phyloP scores from a whole-genome alignment of 2,797 vertebrate species.

The Furcifer pardalis region DNA sequence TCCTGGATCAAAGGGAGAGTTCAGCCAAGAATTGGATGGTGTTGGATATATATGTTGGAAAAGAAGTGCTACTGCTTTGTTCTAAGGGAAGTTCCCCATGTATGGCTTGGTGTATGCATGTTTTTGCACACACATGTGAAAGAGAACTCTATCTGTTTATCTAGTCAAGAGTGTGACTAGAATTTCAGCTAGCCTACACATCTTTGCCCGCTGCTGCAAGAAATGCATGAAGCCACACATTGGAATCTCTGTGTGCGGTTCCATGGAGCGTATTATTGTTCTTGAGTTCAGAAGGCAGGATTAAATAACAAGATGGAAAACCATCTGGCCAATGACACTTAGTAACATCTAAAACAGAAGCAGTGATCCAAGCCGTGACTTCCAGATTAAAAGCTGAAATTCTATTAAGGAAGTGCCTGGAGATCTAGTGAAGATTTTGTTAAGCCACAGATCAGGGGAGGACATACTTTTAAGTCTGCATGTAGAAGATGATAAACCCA shows the following conservation, averaged over 20 bases:
- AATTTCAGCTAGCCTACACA: no score
- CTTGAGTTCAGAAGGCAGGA: not conserved
- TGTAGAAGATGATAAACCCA: not conserved
- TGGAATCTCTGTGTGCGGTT: no score
- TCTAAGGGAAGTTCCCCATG: not conserved
- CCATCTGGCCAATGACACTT: not conserved
- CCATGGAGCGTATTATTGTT: not conserved
- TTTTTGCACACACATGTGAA: no score
- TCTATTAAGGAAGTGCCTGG: not conserved
- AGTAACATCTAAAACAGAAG: not conserved
- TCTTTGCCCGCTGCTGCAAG: no score
- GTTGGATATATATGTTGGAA: no score
- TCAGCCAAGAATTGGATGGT: no score
- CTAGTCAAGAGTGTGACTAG: no score
- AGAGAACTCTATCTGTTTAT: no score
- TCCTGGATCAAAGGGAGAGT: not conserved
- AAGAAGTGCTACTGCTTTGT: not conserved
- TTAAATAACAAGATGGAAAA: not conserved
- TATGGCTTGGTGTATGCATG: not conserved
- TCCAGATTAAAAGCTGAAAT: not conserved
- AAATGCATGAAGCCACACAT: no score
- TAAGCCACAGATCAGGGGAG: not conserved
- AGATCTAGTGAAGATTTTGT: not conserved
- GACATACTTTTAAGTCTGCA: not conserved
- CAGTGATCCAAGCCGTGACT: not conserved